Percentiles rank a stretch among this genome's conserved stretches.
These are phyloP conservation scores for Caenorhabditis angaria DNA, from an alignment of 2,888 invertebrate species.

Conservation along the genomic window DNA sequence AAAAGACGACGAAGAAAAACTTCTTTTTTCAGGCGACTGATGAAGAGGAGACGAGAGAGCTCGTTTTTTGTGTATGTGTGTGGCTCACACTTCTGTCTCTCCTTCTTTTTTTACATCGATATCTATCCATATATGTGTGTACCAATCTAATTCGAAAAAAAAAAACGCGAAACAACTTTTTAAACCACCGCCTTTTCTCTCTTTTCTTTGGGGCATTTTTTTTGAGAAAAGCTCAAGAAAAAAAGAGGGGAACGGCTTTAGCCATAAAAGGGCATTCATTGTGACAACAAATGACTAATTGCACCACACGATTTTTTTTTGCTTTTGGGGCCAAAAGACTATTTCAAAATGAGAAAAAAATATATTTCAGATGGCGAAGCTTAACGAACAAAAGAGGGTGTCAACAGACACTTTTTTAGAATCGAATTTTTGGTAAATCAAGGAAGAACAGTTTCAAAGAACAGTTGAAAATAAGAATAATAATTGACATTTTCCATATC, in stretches of 20 bases:
- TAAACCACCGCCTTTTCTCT: background rate
- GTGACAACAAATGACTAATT: background rate
- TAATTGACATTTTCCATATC: no score
- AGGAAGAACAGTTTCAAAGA: no score
- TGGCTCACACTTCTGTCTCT: slow-evolving; percentile 6
- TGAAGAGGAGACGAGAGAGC: slow-evolving; percentile 9
- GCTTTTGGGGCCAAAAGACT: background rate
- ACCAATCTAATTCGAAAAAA: slow-evolving; percentile 40
- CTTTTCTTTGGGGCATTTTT: background rate
- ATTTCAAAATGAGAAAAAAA: background rate
- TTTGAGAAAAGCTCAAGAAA: background rate
- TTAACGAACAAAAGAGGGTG: no score
- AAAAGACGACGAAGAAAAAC: slow-evolving; percentile 5
- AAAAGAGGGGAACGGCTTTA: background rate
- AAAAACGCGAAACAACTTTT: slow-evolving; percentile 24
- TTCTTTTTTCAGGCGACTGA: slow-evolving; percentile 9
- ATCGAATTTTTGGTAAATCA: no score
- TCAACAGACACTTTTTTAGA: no score
- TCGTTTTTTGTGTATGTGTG: slow-evolving; percentile 2
- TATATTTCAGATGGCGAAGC: no score
- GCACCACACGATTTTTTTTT: background rate
- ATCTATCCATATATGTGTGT: slow-evolving; percentile 17
- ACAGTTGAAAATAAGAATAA: no score
- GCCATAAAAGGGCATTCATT: slow-evolving; percentile 2
- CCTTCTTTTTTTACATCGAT: slow-evolving; percentile 3